Evolutionary conservation across 2,888 invertebrate genomes (phyloP).

Genomic region (Pollenia amentaria): DNA sequence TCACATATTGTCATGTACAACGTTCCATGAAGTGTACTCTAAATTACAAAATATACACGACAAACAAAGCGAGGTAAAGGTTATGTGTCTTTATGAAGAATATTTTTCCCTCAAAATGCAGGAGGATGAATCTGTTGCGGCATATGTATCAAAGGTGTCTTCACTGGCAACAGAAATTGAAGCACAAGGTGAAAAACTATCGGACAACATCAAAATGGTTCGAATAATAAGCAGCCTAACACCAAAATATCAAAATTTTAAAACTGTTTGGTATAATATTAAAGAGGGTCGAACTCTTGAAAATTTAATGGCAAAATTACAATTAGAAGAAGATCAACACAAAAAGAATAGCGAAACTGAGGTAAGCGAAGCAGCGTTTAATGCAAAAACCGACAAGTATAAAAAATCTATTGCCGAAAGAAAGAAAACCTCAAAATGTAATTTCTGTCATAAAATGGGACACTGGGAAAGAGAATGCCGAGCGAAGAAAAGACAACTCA

Average conservation of each 20-base stretch:
- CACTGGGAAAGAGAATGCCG: constrained; percentile 66
- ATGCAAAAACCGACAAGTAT: constrained; percentile 33
- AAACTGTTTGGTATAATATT: constrained; percentile 74
- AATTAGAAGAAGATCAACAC: constrained; percentile 59
- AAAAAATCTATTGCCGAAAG: constrained; percentile 50
- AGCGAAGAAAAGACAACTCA: constrained; percentile 42
- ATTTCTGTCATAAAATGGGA: constrained; percentile 51
- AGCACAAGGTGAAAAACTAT: constrained; percentile 72
- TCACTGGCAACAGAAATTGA: constrained; percentile 70
- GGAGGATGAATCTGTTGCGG: constrained; percentile 46
- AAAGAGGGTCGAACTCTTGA: constrained; percentile 73
- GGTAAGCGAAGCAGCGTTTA: constrained; percentile 24
- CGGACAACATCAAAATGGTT: constrained; percentile 73
- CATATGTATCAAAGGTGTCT: constrained; percentile 60
- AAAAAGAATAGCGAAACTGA: constrained; percentile 46
- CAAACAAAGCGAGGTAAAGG: no score
- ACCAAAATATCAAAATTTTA: constrained; percentile 70
- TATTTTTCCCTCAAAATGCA: no score
- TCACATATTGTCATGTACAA: no score
- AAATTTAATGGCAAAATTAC: constrained; percentile 60
- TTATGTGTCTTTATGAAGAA: no score
- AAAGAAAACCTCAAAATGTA: constrained; percentile 53
- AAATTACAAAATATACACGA: no score
- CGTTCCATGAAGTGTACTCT: no score
- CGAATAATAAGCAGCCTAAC: constrained; percentile 69